Percentiles rank a stretch among this genome's conserved stretches.
These are phyloP conservation scores for Brenthis hecate DNA, from an alignment of 2,888 invertebrate species.

Conservation along the genomic window DNA sequence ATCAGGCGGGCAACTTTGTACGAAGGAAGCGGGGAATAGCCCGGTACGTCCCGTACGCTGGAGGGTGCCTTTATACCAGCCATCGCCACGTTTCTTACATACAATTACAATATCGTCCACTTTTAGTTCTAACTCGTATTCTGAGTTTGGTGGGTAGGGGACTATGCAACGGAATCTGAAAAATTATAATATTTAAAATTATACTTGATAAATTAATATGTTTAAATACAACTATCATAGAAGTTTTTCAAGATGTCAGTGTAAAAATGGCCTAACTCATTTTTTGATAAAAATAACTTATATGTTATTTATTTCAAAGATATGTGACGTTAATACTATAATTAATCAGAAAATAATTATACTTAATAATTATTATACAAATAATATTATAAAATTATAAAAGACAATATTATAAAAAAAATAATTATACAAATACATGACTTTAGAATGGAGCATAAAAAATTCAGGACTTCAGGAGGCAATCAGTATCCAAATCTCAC, in stretches of 20 bases:
- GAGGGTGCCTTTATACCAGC: conserved; percentile 97
- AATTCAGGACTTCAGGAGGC: no score
- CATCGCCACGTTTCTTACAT: conserved; percentile 95
- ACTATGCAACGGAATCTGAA: conserved; percentile 94
- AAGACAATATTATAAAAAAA: no score
- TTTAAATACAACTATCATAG: no score
- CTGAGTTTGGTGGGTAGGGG: conserved; percentile 96
- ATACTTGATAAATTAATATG: no score
- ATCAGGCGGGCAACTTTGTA: conserved; percentile 82
- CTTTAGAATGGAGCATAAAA: no score
- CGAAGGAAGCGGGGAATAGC: conserved; percentile 97
- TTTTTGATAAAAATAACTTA: no score
- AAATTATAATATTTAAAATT: background rate
- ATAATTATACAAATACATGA: background rate
- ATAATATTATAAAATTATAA: no score
- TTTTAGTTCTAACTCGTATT: conserved; percentile 94
- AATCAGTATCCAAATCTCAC: no score
- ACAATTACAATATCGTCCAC: conserved; percentile 96
- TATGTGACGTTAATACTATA: background rate
- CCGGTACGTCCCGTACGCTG: conserved; percentile 95
- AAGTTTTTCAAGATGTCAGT: no score
- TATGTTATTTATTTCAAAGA: no score
- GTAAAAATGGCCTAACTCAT: no score
- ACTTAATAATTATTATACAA: no score
- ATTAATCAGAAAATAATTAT: background rate